Percentiles rank a stretch among this genome's conserved stretches.
Evolutionary conservation across 2,888 invertebrate species (phyloP).

Genomic region (Sinelater perroti): DNA sequence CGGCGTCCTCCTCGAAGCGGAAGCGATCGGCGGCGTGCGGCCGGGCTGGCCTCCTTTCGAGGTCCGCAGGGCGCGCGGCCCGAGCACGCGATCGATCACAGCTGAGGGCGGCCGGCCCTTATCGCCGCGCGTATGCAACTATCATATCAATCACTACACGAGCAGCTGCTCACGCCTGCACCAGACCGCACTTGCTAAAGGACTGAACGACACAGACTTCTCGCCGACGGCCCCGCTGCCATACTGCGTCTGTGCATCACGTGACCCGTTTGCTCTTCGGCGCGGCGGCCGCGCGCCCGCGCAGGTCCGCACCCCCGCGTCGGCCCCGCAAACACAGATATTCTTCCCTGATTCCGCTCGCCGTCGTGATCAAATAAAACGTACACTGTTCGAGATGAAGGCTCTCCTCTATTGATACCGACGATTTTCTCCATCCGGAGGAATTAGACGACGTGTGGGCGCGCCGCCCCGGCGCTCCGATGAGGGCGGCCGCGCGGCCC

Average conservation of each 20-base stretch:
- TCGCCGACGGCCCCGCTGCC: constrained; percentile 45
- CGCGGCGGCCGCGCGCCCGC: constrained; percentile 46
- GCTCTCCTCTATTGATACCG: constrained; percentile 30
- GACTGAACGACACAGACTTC: constrained; percentile 34
- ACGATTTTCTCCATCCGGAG: constrained; percentile 21
- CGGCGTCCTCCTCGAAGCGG: too few species aligned
- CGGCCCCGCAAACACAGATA: constrained; percentile 32
- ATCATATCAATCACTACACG: constrained; percentile 19
- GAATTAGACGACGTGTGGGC: constrained; percentile 1
- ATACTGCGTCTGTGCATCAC: constrained; percentile 61
- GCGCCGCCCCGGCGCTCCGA: constrained; percentile 15
- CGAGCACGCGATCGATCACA: too few species aligned
- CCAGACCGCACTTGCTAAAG: constrained; percentile 27
- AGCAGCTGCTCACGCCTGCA: constrained; percentile 22
- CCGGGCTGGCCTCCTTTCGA: constrained; percentile 42
- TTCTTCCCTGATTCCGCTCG: constrained; percentile 36
- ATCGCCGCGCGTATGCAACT: constrained; percentile 20
- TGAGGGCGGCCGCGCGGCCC: constrained; percentile 39
- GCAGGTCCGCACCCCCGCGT: constrained; percentile 38
- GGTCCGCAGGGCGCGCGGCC: constrained; percentile 37
- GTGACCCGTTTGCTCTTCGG: constrained; percentile 53
- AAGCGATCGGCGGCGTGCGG: constrained; percentile 34
- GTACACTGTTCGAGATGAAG: constrained; percentile 33
- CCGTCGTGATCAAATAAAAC: constrained; percentile 38
- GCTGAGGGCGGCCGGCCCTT: too few species aligned